These are phyloP conservation scores for Ctenomys sociabilis DNA, from an alignment of 2,113 vertebrate genomes.

Conservation along the genomic window DNA sequence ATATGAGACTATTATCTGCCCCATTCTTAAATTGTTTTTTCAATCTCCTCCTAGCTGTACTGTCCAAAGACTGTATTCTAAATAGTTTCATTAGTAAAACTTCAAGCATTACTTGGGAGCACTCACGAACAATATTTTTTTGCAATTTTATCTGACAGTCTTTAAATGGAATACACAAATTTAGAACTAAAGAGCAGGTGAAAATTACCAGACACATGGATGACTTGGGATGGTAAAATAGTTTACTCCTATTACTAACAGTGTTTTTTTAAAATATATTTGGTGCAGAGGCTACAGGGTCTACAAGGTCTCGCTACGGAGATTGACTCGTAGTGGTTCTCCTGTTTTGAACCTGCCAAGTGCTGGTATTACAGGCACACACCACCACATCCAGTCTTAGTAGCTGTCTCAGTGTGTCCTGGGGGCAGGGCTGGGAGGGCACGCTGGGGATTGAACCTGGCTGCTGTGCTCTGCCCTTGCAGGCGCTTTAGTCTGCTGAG, in stretches of 20 bases:
- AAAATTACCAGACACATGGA: background rate
- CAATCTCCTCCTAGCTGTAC: background rate
- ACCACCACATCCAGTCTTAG: too few species aligned
- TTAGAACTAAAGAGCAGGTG: background rate
- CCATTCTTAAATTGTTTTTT: background rate
- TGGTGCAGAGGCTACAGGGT: too few species aligned
- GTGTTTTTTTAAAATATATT: background rate
- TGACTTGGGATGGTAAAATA: conserved; percentile 12
- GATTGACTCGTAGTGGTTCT: too few species aligned
- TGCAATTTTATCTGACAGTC: background rate
- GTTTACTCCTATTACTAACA: background rate
- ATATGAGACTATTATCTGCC: background rate
- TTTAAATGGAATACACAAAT: background rate
- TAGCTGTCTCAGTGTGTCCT: too few species aligned
- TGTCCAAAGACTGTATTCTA: background rate
- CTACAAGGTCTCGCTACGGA: too few species aligned
- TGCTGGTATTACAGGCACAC: too few species aligned
- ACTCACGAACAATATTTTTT: background rate
- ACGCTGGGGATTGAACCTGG: too few species aligned
- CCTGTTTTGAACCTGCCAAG: too few species aligned
- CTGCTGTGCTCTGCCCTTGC: too few species aligned
- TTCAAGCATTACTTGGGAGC: background rate
- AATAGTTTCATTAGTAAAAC: background rate
- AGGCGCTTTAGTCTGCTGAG: too few species aligned
- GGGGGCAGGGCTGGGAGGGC: too few species aligned